A percentile compares a stretch with the other conserved stretches of the same genome.
phyloP scores from a whole-genome alignment of 1,140 invertebrate genomes.

The Panonychus citri region DNA sequence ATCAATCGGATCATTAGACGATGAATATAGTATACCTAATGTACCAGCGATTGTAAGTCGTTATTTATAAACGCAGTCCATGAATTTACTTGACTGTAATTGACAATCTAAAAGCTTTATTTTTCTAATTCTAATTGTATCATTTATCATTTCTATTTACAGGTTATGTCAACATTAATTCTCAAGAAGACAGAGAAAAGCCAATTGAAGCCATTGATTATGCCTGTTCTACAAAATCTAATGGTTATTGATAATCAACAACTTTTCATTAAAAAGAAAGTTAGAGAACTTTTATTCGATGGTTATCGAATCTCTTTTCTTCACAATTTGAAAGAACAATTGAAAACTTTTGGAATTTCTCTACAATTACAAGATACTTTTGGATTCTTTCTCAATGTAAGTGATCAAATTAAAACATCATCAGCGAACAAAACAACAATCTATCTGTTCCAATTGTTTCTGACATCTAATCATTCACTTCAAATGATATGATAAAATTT shows the following conservation, averaged over 20 bases:
- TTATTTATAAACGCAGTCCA: not conserved
- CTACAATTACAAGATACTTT: not conserved
- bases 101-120: not conserved
- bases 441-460: too few species aligned
- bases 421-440: too few species aligned
- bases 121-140: not conserved
- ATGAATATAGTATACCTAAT: slow-evolving; percentile 22
- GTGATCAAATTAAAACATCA: not conserved
- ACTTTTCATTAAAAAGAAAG: not conserved
- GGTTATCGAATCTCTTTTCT: not conserved
- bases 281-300: not conserved
- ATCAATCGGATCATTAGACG: slow-evolving; percentile 18
- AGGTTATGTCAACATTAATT: not conserved
- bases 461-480: too few species aligned
- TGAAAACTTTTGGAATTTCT: not conserved
- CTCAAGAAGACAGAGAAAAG: not conserved
- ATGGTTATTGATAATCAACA: not conserved
- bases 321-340: not conserved
- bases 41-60: slow-evolving; percentile 20
- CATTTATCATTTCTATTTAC: not conserved
- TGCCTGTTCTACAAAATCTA: not conserved
- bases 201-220: not conserved
- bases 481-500: too few species aligned
- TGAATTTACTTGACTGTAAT: not conserved
- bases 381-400: not conserved